Percentiles rank a stretch among this genome's conserved stretches.
These are phyloP conservation scores for Epinephelus malabaricus DNA, from an alignment of 2,797 vertebrate genomes.

Conservation along the genomic window DNA sequence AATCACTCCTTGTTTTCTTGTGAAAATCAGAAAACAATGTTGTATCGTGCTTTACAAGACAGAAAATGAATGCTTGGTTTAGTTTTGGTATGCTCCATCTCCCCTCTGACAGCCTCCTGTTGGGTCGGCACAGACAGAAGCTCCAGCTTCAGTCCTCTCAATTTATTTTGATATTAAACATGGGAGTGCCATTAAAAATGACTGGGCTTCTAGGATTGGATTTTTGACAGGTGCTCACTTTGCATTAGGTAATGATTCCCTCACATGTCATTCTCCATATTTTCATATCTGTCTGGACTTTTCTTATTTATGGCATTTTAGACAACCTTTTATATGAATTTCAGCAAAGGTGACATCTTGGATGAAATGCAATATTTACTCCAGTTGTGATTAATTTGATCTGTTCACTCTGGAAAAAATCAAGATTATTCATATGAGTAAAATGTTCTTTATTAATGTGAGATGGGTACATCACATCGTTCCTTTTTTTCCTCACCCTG, in stretches of 20 bases:
- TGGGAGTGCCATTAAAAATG: slow-evolving; percentile 63
- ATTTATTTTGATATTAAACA: slow-evolving; percentile 75
- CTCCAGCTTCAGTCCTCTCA: slow-evolving; percentile 58
- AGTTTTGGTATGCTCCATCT: slow-evolving; percentile 62
- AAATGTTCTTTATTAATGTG: neutral
- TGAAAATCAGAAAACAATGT: slow-evolving; percentile 63
- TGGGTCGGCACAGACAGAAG: slow-evolving; percentile 46
- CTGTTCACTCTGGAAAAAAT: neutral
- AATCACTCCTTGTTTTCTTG: slow-evolving; percentile 50
- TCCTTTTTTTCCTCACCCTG: neutral
- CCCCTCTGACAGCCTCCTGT: slow-evolving; percentile 66
- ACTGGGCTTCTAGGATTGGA: slow-evolving; percentile 60
- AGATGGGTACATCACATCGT: neutral
- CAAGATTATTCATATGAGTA: neutral
- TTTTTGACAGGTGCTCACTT: slow-evolving; percentile 80
- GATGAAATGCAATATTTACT: slow-evolving; percentile 53
- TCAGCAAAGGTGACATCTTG: slow-evolving; percentile 44
- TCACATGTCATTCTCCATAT: slow-evolving; percentile 67
- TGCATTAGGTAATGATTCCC: slow-evolving; percentile 72
- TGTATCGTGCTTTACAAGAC: slow-evolving; percentile 51
- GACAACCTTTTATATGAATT: slow-evolving; percentile 47
- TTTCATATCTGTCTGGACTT: slow-evolving; percentile 48
- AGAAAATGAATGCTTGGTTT: slow-evolving; percentile 66
- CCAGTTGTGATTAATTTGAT: slow-evolving; percentile 38
- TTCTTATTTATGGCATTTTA: slow-evolving; percentile 48